These are phyloP conservation scores for Podarcis lilfordi DNA, from an alignment of 2,797 vertebrate species.

Conservation along the genomic window DNA sequence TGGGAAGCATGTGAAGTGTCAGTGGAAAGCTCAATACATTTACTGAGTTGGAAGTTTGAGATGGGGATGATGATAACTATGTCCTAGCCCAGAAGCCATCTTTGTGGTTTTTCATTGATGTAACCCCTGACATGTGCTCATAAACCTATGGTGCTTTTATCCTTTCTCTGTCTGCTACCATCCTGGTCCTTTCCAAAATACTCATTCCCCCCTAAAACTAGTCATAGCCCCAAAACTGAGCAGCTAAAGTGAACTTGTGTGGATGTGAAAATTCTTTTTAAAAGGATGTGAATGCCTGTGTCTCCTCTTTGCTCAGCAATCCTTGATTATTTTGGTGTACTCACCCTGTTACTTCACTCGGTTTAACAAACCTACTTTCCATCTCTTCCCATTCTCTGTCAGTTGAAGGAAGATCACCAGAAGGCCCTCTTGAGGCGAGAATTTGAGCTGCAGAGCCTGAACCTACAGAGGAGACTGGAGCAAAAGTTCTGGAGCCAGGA, in stretches of 20 bases:
- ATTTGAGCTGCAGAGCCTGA: constrained; percentile 96
- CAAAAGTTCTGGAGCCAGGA: constrained; percentile 96
- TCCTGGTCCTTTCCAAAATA: not conserved
- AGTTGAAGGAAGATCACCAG: constrained; percentile 96
- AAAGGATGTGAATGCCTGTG: not conserved
- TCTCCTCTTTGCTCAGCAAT: not conserved
- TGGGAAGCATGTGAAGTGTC: not conserved
- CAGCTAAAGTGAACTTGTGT: not conserved
- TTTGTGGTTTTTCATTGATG: not conserved
- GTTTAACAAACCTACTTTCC: not conserved
- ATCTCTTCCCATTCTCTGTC: constrained; percentile 6
- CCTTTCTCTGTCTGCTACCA: not conserved
- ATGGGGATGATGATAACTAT: too few species aligned
- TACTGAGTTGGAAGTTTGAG: not conserved
- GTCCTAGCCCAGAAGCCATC: not conserved
- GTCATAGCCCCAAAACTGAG: not conserved
- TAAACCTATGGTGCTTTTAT: not conserved
- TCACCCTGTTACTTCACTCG: not conserved
- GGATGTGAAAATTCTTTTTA: too few species aligned
- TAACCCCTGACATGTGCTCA: not conserved
- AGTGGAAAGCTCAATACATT: not conserved
- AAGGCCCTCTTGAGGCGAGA: constrained; percentile 90
- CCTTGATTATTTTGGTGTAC: not conserved
- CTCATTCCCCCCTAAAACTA: not conserved
- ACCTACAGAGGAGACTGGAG: constrained; percentile 92